Percentiles rank a stretch among this genome's conserved stretches.
phyloP scores from a whole-genome alignment of 2,113 vertebrate species.

The Clinocottus analis region DNA sequence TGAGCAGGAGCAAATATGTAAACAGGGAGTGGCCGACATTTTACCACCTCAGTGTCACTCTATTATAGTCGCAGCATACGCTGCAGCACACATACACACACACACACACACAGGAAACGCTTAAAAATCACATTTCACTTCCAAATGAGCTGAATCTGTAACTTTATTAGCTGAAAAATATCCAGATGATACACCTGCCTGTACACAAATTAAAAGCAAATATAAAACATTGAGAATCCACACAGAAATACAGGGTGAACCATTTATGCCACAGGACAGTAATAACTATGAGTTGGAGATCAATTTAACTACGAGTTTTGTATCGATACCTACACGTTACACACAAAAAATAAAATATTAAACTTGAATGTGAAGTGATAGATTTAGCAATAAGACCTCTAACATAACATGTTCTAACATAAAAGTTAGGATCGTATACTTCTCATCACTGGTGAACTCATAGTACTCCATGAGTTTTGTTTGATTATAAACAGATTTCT shows the following conservation, averaged over 20 bases:
- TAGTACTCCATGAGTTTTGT: background rate
- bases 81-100: background rate
- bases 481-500: constrained; percentile 25
- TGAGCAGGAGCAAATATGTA: constrained; percentile 79
- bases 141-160: constrained; percentile 21
- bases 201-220: constrained; percentile 37
- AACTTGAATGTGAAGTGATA: background rate
- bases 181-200: constrained; percentile 38
- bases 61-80: background rate
- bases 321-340: constrained; percentile 4
- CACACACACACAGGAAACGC: background rate
- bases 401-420: constrained; percentile 21
- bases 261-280: constrained; percentile 15
- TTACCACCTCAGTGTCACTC: constrained; percentile 17
- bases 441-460: constrained; percentile 4
- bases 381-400: background rate
- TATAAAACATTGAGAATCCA: constrained; percentile 8
- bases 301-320: background rate
- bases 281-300: background rate
- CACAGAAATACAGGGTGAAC: constrained; percentile 14
- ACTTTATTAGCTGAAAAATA: constrained; percentile 71
- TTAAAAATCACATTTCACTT: constrained; percentile 17
- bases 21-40: constrained; percentile 66
- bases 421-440: constrained; percentile 15
- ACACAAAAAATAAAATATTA: background rate